Percentiles rank a stretch among this genome's conserved stretches.
Evolutionary conservation across 2,888 invertebrate genomes (phyloP).

Genomic region (Zhengitettix transpicula): DNA sequence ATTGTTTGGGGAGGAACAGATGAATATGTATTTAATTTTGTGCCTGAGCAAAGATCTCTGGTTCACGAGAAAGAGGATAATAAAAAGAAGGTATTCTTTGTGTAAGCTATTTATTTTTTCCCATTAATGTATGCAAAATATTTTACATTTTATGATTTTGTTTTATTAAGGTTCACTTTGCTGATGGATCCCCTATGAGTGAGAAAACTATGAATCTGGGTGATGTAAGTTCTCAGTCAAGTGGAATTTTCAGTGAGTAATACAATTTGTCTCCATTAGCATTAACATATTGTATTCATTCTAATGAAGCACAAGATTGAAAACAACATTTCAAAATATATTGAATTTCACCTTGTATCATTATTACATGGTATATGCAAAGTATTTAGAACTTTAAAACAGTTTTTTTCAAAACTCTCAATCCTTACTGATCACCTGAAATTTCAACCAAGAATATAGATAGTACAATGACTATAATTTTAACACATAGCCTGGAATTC

Average conservation of each 20-base stretch:
- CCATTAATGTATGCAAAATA: not conserved
- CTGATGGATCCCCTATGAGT: conserved; percentile 37
- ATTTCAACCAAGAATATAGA: too few species aligned
- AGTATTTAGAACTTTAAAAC: too few species aligned
- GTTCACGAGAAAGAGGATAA: not conserved
- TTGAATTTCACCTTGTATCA: too few species aligned
- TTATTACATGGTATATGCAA: too few species aligned
- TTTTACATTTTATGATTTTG: not conserved
- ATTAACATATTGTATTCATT: too few species aligned
- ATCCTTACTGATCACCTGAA: too few species aligned
- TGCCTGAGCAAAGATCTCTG: conserved; percentile 32
- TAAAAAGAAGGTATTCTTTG: conserved; percentile 14
- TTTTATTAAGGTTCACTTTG: conserved; percentile 43
- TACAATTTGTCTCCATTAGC: not conserved
- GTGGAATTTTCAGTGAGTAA: not conserved
- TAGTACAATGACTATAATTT: too few species aligned
- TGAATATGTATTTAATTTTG: conserved; percentile 53
- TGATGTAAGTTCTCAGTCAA: conserved; percentile 9
- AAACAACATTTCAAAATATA: too few species aligned
- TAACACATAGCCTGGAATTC: too few species aligned
- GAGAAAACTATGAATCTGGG: conserved; percentile 23
- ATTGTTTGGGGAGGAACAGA: conserved; percentile 66
- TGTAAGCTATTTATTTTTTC: conserved; percentile 3
- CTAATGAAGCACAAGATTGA: too few species aligned
- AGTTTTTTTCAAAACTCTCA: too few species aligned